A percentile compares a stretch with the other conserved stretches of the same genome.
phyloP scores from a whole-genome alignment of 2,113 vertebrate genomes.

The Cepphus grylle region DNA sequence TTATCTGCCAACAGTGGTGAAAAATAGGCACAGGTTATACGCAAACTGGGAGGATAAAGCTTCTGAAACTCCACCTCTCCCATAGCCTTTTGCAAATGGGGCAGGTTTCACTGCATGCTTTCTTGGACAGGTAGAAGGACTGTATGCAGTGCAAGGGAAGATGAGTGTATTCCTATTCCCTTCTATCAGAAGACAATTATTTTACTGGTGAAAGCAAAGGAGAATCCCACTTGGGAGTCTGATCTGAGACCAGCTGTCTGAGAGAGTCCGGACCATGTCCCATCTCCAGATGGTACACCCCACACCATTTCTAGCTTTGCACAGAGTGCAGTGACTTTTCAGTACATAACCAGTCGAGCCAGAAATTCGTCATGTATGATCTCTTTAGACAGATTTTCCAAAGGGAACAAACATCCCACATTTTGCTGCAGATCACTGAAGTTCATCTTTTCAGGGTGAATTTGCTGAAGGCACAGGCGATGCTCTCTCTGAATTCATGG shows the following conservation, averaged over 20 bases:
- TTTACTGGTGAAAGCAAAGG: background rate
- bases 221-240: background rate
- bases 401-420: accelerated
- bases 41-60: background rate
- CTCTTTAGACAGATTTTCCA: background rate
- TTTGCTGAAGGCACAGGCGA: accelerated
- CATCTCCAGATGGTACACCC: accelerated
- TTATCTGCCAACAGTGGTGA: background rate
- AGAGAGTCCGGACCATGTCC: background rate
- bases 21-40: background rate
- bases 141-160: background rate
- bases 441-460: background rate
- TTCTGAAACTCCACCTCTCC: background rate
- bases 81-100: background rate
- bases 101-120: background rate
- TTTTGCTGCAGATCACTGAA: background rate
- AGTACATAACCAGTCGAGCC: background rate
- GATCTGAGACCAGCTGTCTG: background rate
- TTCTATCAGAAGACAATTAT: background rate
- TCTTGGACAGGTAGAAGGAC: background rate
- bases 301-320: background rate
- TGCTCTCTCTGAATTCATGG: background rate
- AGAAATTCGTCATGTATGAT: accelerated
- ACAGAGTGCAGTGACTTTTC: background rate
- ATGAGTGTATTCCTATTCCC: background rate